Base-by-base conservation (phyloP, 2,113 vertebrate genomes). In the Salminus brasiliensis region DNA sequence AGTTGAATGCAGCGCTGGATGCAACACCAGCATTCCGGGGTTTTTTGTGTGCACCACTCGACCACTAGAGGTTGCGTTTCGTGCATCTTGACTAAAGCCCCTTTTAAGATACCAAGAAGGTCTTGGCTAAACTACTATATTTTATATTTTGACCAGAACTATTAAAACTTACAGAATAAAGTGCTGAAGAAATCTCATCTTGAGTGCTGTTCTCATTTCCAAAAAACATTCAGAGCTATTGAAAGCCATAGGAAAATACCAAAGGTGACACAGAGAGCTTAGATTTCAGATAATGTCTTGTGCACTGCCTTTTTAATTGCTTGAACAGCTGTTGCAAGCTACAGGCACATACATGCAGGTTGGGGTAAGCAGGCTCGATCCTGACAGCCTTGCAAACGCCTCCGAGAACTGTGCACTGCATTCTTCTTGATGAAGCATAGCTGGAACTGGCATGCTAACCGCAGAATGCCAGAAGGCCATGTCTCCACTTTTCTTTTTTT, bases 391-490 rank as follows among this genome's bases (percentile, higher is more conserved):
- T 77, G 41, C 47, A 30, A 30, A 18, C n/a, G 29, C 75, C 63
- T 45, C 13, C 18, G 52, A 53, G 52, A 52, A 32, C 63, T 55
- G 34, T 34, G 45, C 52, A 36, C 15, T 39, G 68, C 27, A 39
- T 49, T 71, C 65, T 45, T 63, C 39, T 41, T 34, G 16, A 59
- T 39, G 15, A 47, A 32, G 62, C 15, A 62, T 9, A 62, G 41
- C 16, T 27, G 18, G 69, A 72, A 76, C 59, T 77, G 69, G 53
- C 74, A 71, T 77, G 70, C 32, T 65, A 81, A 29, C 39, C 29
- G 13, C 43, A 45, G 29, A 66, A 55, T 62, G 45, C 32, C 74
- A 73, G 27, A 67, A 57, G 34, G 74, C 25, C 60, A 6, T 21
- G 9, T 39, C 66, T 68, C 34, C 12, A 25, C 39, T 45, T 43